Evolutionary conservation across 2,113 vertebrate species (phyloP).

Genomic region (Vimba vimba): DNA sequence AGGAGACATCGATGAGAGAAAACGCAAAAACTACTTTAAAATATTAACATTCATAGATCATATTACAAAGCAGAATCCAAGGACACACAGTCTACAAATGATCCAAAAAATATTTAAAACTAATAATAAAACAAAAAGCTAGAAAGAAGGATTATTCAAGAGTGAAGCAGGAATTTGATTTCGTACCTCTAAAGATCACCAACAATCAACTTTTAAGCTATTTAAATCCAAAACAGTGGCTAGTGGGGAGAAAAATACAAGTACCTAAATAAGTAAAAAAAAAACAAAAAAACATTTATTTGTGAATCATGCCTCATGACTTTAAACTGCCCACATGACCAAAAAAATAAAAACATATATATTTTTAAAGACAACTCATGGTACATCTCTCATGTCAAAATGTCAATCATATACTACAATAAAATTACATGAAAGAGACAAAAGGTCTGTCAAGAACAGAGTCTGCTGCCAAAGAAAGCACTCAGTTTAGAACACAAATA

Average conservation of each 20-base stretch:
- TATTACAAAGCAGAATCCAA: too few relatives aligned
- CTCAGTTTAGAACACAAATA: background rate
- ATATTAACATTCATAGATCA: background rate
- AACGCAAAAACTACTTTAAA: background rate
- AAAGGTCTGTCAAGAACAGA: background rate
- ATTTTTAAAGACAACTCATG: too few relatives aligned
- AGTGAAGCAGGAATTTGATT: background rate
- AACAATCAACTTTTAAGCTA: background rate
- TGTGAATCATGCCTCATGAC: background rate
- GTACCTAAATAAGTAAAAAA: background rate
- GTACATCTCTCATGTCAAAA: background rate
- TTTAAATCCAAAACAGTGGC: background rate
- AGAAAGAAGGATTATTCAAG: background rate
- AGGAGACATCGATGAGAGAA: background rate
- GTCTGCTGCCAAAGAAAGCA: background rate
- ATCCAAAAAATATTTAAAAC: too few relatives aligned
- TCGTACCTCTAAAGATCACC: background rate
- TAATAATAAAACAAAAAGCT: too few relatives aligned
- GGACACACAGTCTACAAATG: too few relatives aligned
- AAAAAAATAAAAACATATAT: background rate
- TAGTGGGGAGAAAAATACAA: background rate
- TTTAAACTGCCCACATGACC: background rate
- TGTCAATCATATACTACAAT: background rate
- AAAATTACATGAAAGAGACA: background rate
- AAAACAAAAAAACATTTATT: background rate